Base-by-base conservation (phyloP, 92 coral and sea anemone genomes). In the Heliopora coerulea region DNA sequence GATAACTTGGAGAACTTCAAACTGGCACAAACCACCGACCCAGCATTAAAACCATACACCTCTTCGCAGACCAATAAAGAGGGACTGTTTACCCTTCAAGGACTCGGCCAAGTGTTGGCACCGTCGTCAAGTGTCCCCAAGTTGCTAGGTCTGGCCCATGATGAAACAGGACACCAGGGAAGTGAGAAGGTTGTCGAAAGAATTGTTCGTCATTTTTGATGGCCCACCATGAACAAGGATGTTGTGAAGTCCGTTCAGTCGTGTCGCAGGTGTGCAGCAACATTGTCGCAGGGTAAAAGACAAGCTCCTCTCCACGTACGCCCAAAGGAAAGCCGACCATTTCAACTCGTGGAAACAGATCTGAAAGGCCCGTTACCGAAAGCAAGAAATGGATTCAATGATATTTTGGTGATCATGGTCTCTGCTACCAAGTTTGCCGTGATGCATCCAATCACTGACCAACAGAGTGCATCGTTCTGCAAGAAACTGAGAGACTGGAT, bases 371-470 rank as follows among this genome's bases (percentile, higher is more conserved):
- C 52, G n/a, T 15, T 46, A 7, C 52, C 52, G 52, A 46, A 46
- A 46, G 52, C 52, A 46, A 46, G 52, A 15, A 46, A 46, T 46
- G 52, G 52, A 46, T 46, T 6, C n/a, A 46, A 46, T 46, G 15
- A 46, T n/a, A 46, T 46, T n/a, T n/a, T 46, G 10, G 52, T 46
- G 52, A 10, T 46, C n/a, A 46, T 46, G 52, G 52, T 6, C 52
- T n/a, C 52, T 6, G 15, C 52, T 11, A 37, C 42, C 10, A 46
- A 46, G n/a, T 46, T 46, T 15, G 52, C 52, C n/a, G 52, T 6
- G 52, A 46, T 46, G 52, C 52, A 46, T 46, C 52, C 52, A 46
- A 46, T 46, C 52, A 46, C 52, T 46, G 52, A 46, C n/a, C 52
- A 46, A 46, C 52, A 46, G 52, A 46, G 52, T 46, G 15, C 52